Conservation (phyloP, 2,113 vertebrate genomes). For the Onychostoma macrolepis region DNA sequence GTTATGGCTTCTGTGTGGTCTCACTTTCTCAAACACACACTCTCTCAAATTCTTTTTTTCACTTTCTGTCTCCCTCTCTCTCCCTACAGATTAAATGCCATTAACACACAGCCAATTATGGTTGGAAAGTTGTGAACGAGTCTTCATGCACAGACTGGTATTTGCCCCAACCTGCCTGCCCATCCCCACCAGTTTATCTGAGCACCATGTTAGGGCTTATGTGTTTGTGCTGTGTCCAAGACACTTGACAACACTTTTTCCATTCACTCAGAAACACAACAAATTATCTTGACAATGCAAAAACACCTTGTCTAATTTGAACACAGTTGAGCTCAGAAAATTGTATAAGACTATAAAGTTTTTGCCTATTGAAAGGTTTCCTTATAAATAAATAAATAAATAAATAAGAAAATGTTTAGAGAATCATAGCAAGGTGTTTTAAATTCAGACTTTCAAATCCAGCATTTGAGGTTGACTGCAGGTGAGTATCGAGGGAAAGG, state of each 20-base stretch:
- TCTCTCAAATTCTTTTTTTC: slow-evolving; percentile 55
- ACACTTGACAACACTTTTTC: slow-evolving; percentile 14
- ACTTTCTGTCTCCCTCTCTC: slow-evolving; percentile 52
- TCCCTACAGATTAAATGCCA: slow-evolving; percentile 43
- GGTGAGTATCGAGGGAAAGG: neutral
- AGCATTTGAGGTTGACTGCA: neutral
- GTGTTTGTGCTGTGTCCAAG: slow-evolving; percentile 26
- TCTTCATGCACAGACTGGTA: slow-evolving; percentile 54
- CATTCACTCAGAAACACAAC: slow-evolving; percentile 6
- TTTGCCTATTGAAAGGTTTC: too few species aligned
- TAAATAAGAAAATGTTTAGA: too few species aligned
- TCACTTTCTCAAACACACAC: slow-evolving; percentile 46
- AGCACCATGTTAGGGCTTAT: slow-evolving; percentile 48
- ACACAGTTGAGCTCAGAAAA: neutral
- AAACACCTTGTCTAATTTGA: neutral
- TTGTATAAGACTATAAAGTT: neutral
- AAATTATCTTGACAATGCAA: slow-evolving; percentile 6
- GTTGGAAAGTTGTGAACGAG: slow-evolving; percentile 53
- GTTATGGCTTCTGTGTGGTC: slow-evolving; percentile 58
- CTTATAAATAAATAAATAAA: too few species aligned
- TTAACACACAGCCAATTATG: slow-evolving; percentile 68
- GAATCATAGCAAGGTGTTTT: neutral
- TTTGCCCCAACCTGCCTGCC: slow-evolving; percentile 73
- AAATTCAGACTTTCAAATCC: slow-evolving; percentile 1
- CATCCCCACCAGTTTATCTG: slow-evolving; percentile 65